Base-by-base conservation (phyloP, 1,140 invertebrate genomes). In the Campoletis sonorensis region DNA sequence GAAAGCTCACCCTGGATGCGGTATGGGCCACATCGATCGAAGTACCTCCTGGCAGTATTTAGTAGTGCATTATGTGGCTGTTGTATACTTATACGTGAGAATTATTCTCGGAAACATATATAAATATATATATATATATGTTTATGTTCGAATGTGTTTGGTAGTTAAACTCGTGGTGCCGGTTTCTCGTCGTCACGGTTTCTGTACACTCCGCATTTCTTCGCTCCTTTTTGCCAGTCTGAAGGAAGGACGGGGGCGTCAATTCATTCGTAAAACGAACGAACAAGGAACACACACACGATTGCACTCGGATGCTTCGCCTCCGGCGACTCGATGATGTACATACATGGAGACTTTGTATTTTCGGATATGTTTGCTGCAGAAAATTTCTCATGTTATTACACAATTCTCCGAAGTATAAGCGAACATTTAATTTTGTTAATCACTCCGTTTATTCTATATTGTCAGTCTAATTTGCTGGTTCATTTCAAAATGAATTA, bases 11-110 rank as follows among this genome's bases (percentile, higher is more conserved):
- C 13, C 61, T 67, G 61, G 23, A 54, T 33, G 51, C 54, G 51
- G 54, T 64, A 27, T 71, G 79, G 51, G 82, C 64, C 26, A 81
- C 78, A 82, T 90, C 86, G 87, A 91, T 90, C 84, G 27, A 77
- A 49, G 40, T 73, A 21, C 71, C 61, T 23, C 51, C 21, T 73
- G 16, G 37, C 45, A 16, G 37, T 73, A 73, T 73, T 23, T 23
- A 73, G 37, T 72, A 40, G 71, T 61, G 79, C 30, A 49, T 68
- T 73, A 40, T 73, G 21, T 15, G 21, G 23, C 37, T 73, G 7
- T 21, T 21, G 21, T 73, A 49, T 49, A 73, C 18, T 58, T 23
- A 23, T 58, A 26, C 8, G 40, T 8, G 7, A 8, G 40, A 45
- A 45, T 45, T 10, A 45, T 45, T 45, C 40, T 1, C 40, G 8